These are phyloP conservation scores for Spodoptera exigua DNA, from an alignment of 2,888 invertebrate genomes.

Conservation along the genomic window DNA sequence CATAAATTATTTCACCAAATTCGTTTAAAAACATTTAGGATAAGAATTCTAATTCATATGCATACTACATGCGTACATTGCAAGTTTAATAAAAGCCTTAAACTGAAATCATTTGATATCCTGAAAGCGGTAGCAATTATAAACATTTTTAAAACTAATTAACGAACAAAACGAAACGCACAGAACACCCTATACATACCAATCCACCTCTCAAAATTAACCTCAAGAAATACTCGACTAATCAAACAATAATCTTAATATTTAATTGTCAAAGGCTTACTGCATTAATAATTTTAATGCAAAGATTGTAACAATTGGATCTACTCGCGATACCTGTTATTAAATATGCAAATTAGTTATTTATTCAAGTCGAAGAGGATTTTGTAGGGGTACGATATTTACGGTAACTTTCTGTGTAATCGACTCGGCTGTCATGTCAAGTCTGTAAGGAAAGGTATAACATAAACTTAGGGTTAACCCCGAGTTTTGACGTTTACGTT, in stretches of 20 bases:
- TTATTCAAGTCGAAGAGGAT: constrained; percentile 79
- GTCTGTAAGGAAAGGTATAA: constrained; percentile 8
- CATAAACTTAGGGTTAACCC: too few relatives aligned
- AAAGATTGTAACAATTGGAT: constrained; percentile 81
- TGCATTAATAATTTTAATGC: constrained; percentile 85
- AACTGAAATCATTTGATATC: too few relatives aligned
- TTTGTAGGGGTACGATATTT: constrained; percentile 64
- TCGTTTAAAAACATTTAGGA: too few relatives aligned
- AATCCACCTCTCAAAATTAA: neutral
- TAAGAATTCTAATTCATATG: too few relatives aligned
- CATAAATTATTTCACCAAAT: too few relatives aligned
- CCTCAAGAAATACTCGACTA: constrained; percentile 51
- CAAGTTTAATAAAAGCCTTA: too few relatives aligned
- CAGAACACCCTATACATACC: too few relatives aligned
- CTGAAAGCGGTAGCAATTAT: too few relatives aligned
- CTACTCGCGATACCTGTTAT: constrained; percentile 82
- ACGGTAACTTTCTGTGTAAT: constrained; percentile 62
- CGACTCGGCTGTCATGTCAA: constrained; percentile 61
- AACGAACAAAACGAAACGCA: too few relatives aligned
- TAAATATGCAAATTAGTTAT: constrained; percentile 88
- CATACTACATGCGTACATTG: too few relatives aligned
- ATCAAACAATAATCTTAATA: constrained; percentile 83
- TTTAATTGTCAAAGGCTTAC: constrained; percentile 76
- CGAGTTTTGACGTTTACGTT: constrained; percentile 9
- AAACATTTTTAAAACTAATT: too few relatives aligned